These are phyloP conservation scores for Paracanthobrama guichenoti DNA, from an alignment of 2,113 vertebrate species.

Conservation along the genomic window DNA sequence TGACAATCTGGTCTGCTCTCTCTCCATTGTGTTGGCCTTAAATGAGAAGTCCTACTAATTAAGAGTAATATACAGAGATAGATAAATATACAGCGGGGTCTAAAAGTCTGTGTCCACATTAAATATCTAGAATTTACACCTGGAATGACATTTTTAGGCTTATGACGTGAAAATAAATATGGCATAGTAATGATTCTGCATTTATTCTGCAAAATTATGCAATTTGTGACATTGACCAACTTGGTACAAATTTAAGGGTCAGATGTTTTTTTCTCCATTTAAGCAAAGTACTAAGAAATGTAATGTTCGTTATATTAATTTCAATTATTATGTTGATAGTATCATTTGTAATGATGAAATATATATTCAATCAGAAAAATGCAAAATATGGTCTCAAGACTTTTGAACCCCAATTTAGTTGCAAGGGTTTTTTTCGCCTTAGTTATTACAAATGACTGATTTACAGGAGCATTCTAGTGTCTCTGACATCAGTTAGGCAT, in stretches of 20 bases:
- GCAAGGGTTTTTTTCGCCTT: not conserved
- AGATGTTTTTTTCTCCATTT: too few species aligned
- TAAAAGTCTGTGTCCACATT: not conserved
- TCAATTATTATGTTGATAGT: not conserved
- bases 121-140: not conserved
- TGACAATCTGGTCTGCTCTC: constrained; percentile 36
- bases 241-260: too few species aligned
- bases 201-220: not conserved
- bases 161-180: not conserved
- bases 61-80: not conserved
- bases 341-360: not conserved
- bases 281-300: too few species aligned
- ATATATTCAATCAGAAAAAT: not conserved
- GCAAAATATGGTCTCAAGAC: not conserved
- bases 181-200: not conserved
- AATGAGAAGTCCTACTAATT: not conserved
- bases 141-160: not conserved
- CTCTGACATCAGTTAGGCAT: constrained; percentile 12
- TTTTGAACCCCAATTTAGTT: constrained; percentile 10
- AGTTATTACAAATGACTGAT: not conserved
- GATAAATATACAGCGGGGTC: not conserved
- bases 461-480: not conserved
- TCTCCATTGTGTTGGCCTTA: constrained; percentile 27
- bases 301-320: not conserved
- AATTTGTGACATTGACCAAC: too few species aligned